Percentiles rank a stretch among this genome's conserved stretches.
Evolutionary conservation across 2,797 vertebrate species (phyloP).

Genomic region (Phoxinus dragarum): DNA sequence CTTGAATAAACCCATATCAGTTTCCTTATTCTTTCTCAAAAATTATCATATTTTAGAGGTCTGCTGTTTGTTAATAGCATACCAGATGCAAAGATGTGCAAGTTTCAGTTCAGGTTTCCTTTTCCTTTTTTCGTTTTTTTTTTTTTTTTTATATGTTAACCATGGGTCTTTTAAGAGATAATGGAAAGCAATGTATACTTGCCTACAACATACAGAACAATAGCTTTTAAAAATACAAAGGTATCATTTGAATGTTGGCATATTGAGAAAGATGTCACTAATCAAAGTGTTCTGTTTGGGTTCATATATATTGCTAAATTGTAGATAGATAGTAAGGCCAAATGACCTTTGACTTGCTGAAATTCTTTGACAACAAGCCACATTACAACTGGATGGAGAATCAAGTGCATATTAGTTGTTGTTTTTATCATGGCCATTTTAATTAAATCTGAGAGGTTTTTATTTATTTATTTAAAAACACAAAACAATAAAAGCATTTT

Average conservation of each 20-base stretch:
- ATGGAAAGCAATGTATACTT: background rate
- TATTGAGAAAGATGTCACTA: background rate
- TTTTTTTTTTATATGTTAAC: background rate
- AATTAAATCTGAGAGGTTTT: background rate
- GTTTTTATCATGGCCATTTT: constrained; percentile 8
- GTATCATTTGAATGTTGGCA: background rate
- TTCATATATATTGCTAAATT: constrained; percentile 17
- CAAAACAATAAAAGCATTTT: constrained; percentile 7
- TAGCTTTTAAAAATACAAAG: background rate
- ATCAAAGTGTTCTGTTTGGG: background rate
- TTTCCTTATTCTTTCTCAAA: too few relatives aligned
- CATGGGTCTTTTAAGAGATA: background rate
- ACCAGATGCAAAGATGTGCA: background rate
- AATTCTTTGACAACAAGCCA: constrained; percentile 10
- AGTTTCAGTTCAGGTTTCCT: background rate
- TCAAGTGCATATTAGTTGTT: background rate
- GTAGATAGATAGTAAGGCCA: background rate
- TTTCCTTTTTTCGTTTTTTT: background rate
- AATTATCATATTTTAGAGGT: too few relatives aligned
- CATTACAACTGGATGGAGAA: constrained; percentile 13
- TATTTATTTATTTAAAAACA: constrained; percentile 2
- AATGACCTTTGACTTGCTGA: constrained; percentile 22
- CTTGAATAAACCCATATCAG: too few relatives aligned
- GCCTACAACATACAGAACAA: background rate
- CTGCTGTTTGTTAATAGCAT: background rate